A percentile compares a stretch with the other conserved stretches of the same genome.
phyloP scores from a whole-genome alignment of 2,797 vertebrate species.

The Aplochiton taeniatus region DNA sequence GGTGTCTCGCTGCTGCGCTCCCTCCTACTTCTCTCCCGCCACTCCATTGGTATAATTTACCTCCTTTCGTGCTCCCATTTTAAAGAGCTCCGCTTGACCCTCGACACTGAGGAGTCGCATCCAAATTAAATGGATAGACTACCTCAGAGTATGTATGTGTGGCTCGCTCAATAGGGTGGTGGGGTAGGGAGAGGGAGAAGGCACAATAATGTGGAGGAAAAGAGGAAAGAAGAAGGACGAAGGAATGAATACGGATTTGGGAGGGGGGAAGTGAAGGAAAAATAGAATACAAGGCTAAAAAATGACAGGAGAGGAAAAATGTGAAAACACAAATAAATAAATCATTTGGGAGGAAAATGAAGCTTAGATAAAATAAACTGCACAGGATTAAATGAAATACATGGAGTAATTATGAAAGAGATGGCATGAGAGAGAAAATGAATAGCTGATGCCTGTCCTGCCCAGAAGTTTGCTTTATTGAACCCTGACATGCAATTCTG shows the following conservation, averaged over 20 bases:
- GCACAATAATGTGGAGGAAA: conserved; percentile 5
- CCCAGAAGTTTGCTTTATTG: conserved; percentile 36
- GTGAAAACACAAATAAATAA: not conserved
- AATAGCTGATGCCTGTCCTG: conserved; percentile 53
- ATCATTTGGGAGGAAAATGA: not conserved
- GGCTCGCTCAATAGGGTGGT: conserved; percentile 52
- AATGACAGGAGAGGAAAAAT: conserved; percentile 1
- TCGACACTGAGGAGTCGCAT: conserved; percentile 47
- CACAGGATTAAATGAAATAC: not conserved
- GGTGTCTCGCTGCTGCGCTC: conserved; percentile 29
- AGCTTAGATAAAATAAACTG: not conserved
- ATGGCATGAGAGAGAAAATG: conserved; percentile 32
- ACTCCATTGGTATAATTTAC: conserved; percentile 72
- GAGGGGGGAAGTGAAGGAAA: not conserved
- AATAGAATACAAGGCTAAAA: too few relatives aligned
- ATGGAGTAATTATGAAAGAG: not conserved
- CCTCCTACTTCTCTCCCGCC: conserved; percentile 57
- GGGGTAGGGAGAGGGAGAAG: conserved; percentile 25
- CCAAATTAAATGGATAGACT: conserved; percentile 50
- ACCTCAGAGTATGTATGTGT: conserved; percentile 1
- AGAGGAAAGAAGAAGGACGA: conserved; percentile 31
- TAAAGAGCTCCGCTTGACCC: conserved; percentile 54
- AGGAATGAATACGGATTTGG: not conserved
- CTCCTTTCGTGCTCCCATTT: conserved; percentile 41
- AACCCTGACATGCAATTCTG: too few relatives aligned